These are phyloP conservation scores for Chrosomus eos DNA, from an alignment of 2,797 vertebrate species.

Conservation along the genomic window DNA sequence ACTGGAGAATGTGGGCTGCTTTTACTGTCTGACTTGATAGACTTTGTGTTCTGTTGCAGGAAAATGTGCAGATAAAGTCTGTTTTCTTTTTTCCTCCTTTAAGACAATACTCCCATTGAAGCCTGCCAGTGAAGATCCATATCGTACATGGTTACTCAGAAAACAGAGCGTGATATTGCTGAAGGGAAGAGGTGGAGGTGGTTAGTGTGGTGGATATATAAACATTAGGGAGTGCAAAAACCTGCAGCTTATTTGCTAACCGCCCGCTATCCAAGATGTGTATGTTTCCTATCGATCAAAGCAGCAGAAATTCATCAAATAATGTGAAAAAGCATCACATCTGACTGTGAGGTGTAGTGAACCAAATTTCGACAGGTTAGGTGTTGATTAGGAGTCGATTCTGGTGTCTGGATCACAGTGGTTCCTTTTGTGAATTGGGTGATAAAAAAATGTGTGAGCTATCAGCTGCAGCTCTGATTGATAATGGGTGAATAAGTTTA, in stretches of 20 bases:
- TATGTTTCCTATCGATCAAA: neutral
- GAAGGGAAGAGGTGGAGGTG: conserved; percentile 49
- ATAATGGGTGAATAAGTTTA: too few relatives aligned
- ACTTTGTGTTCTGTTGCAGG: conserved; percentile 56
- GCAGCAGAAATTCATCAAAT: neutral
- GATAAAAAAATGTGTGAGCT: neutral
- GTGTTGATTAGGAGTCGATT: neutral
- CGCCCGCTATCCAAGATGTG: neutral
- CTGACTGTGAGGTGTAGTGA: neutral
- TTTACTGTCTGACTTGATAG: conserved; percentile 53
- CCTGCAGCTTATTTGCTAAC: neutral
- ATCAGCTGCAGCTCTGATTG: too few relatives aligned
- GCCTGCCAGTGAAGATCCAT: conserved; percentile 51
- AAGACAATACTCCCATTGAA: conserved; percentile 58
- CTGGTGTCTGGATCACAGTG: neutral
- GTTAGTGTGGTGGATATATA: conserved; percentile 28
- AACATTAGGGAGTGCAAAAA: conserved; percentile 13
- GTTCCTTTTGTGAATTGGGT: neutral
- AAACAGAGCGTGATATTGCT: conserved; percentile 44
- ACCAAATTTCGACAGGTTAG: neutral
- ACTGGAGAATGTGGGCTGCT: conserved; percentile 37
- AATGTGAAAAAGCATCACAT: neutral
- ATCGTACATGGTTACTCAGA: conserved; percentile 47
- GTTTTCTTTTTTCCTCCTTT: conserved; percentile 14
- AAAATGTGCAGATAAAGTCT: conserved; percentile 57